Percentiles rank a stretch among this genome's conserved stretches.
Evolutionary conservation across 2,888 invertebrate genomes (phyloP).

Genomic region (Melinaea marsaeus): DNA sequence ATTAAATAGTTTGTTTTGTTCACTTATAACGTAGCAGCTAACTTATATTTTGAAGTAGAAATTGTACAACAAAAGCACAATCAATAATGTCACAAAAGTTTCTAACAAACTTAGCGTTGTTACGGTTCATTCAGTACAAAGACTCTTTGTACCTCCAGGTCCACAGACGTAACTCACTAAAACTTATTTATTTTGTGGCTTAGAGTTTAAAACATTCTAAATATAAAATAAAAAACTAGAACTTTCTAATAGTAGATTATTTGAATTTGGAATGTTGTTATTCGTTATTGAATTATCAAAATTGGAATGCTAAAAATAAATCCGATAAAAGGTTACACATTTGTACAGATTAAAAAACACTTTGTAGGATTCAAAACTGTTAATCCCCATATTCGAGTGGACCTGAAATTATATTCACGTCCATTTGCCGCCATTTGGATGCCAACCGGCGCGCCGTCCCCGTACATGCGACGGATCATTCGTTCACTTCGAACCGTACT

Average conservation of each 20-base stretch:
- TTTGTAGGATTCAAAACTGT: conserved; percentile 1
- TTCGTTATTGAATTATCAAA: background rate
- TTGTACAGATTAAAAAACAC: conserved; percentile 2
- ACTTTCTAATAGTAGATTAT: background rate
- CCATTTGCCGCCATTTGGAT: conserved; percentile 2
- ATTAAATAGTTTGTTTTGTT: too few relatives aligned
- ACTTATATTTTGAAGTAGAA: conserved; percentile 17
- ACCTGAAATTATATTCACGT: background rate
- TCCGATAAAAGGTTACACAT: conserved; percentile 3
- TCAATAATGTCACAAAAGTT: conserved; percentile 39
- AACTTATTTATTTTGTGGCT: conserved; percentile 10
- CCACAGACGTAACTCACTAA: conserved; percentile 23
- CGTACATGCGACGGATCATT: conserved; percentile 1
- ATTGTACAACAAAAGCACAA: conserved; percentile 28
- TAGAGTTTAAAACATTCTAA: background rate
- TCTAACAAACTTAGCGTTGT: conserved; percentile 41
- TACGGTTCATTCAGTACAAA: conserved; percentile 41
- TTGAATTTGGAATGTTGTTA: background rate
- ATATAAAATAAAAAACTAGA: background rate
- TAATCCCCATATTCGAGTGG: background rate
- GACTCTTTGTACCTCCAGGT: conserved; percentile 35
- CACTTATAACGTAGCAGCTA: too few relatives aligned
- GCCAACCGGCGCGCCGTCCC: background rate
- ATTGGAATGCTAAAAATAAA: background rate
- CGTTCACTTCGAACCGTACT: background rate